Percentiles rank a stretch among this genome's conserved stretches.
phyloP scores from a whole-genome alignment of 1,140 invertebrate species.

The Aphis craccivora region DNA sequence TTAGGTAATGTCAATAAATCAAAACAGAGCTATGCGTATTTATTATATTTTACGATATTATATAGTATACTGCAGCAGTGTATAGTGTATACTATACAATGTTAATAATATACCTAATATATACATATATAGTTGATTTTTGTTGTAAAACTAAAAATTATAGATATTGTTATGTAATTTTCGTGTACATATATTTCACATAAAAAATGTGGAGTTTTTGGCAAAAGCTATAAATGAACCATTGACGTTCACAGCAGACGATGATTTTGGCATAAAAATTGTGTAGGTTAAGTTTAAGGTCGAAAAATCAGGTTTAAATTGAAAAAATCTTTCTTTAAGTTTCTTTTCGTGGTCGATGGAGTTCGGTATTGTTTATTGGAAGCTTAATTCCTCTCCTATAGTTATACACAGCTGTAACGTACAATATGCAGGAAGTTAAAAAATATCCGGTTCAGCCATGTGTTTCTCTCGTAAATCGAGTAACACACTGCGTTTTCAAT shows the following conservation, averaged over 20 bases:
- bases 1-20: too few species aligned
- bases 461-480: not conserved
- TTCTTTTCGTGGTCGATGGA: not conserved
- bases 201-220: slow-evolving; percentile 22
- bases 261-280: slow-evolving; percentile 54
- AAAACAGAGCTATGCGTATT: too few species aligned
- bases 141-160: not conserved
- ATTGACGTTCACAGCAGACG: not conserved
- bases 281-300: slow-evolving; percentile 39
- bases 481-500: not conserved
- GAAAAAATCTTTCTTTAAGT: not conserved
- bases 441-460: not conserved
- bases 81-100: too few species aligned
- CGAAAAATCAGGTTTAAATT: not conserved
- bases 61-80: too few species aligned
- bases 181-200: not conserved
- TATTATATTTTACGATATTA: too few species aligned
- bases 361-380: not conserved
- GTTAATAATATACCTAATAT: too few species aligned
- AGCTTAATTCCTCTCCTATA: not conserved
- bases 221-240: slow-evolving; percentile 14
- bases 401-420: not conserved
- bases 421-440: not conserved
- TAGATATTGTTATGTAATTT: not conserved
- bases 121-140: not conserved